Percentiles rank a stretch among this genome's conserved stretches.
Conservation (phyloP, 2,888 invertebrate genomes). For the Tinea pellionella region DNA sequence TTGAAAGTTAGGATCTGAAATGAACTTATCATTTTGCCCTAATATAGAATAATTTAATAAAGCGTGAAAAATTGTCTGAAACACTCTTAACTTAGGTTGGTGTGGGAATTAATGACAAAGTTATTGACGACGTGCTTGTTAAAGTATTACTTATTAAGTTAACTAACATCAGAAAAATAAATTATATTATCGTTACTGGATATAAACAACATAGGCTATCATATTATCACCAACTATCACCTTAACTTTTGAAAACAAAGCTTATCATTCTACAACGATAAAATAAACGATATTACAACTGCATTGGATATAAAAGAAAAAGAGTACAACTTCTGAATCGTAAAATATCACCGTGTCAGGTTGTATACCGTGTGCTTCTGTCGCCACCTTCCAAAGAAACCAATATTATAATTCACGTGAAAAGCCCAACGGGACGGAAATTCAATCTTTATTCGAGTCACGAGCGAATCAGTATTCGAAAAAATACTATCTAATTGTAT, state of each 20-base stretch:
- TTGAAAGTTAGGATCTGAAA: not conserved
- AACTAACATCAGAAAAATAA: no score
- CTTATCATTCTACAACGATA: not conserved
- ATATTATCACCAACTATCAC: no score
- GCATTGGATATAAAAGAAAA: not conserved
- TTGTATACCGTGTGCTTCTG: not conserved
- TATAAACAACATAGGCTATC: no score
- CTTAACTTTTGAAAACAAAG: no score
- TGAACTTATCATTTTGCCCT: not conserved
- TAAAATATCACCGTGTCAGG: not conserved
- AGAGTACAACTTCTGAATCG: not conserved
- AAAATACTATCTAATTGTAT: constrained; percentile 7
- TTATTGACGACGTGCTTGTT: not conserved
- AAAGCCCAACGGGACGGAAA: not conserved
- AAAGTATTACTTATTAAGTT: not conserved
- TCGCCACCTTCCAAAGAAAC: constrained; percentile 4
- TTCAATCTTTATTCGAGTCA: constrained; percentile 8
- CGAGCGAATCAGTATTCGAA: not conserved
- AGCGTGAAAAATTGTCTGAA: not conserved
- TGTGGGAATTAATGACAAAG: not conserved
- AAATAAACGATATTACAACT: not conserved
- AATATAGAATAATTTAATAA: not conserved
- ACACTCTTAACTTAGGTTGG: not conserved
- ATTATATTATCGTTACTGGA: no score
- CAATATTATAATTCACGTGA: not conserved